phyloP scores from a whole-genome alignment of 2,113 vertebrate genomes.

The Lophius piscatorius region DNA sequence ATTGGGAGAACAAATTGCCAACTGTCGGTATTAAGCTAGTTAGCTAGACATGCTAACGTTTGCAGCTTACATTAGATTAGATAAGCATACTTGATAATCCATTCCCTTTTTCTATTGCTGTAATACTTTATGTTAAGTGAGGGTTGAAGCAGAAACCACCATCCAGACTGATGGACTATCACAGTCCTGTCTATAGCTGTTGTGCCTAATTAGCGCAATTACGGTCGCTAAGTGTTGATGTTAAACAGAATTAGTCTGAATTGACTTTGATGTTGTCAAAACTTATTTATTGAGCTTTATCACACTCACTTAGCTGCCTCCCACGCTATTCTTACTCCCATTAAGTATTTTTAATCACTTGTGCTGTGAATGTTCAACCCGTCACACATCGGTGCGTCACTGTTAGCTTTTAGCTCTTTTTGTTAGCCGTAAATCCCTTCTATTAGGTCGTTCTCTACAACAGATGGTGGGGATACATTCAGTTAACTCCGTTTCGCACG shows the following conservation, averaged over 20 bases:
- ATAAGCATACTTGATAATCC: too few relatives aligned
- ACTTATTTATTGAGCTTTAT: conserved; percentile 3
- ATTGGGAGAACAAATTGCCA: too few relatives aligned
- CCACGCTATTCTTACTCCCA: conserved; percentile 1
- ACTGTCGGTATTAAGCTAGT: too few relatives aligned
- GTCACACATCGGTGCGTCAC: conserved; percentile 10
- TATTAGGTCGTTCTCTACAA: conserved; percentile 39
- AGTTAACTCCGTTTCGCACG: conserved; percentile 41
- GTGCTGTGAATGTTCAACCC: conserved; percentile 26
- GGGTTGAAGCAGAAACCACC: too few relatives aligned
- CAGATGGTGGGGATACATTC: conserved; percentile 71
- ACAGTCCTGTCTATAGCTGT: background rate
- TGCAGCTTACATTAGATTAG: too few relatives aligned
- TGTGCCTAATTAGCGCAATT: background rate
- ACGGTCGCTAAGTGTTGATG: background rate
- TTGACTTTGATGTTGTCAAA: background rate
- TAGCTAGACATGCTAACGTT: too few relatives aligned
- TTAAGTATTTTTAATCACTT: conserved; percentile 9
- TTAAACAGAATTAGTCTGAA: conserved; percentile 6
- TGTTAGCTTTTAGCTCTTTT: conserved; percentile 19
- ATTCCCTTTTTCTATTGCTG: too few relatives aligned
- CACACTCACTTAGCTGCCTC: conserved; percentile 1
- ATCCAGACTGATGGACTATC: too few relatives aligned
- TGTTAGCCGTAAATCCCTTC: conserved; percentile 27
- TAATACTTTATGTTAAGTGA: too few relatives aligned